Evolutionary conservation across 2,888 invertebrate species (phyloP).

Genomic region (Sesia bembeciformis): DNA sequence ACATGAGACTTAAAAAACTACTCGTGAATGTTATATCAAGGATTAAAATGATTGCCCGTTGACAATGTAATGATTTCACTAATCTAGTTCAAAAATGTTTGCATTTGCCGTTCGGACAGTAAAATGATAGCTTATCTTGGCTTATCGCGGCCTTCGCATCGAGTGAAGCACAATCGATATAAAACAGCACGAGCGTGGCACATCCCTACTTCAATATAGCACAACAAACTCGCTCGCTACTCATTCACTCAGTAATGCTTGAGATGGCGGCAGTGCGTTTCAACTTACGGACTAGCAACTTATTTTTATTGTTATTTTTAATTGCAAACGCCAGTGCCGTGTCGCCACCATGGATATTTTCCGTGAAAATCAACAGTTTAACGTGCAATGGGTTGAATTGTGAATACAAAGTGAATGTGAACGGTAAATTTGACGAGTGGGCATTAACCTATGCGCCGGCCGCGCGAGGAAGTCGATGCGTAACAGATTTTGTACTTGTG

Average conservation of each 20-base stretch:
- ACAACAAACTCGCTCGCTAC: too few species aligned
- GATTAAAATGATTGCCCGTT: too few species aligned
- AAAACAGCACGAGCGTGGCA: background rate
- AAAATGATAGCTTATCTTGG: background rate
- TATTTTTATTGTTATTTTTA: slow-evolving; percentile 61
- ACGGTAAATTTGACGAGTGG: slow-evolving; percentile 39
- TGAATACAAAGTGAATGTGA: slow-evolving; percentile 46
- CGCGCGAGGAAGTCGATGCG: slow-evolving; percentile 25
- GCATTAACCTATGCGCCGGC: slow-evolving; percentile 46
- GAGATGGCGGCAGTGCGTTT: slow-evolving; percentile 42
- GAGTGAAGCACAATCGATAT: background rate
- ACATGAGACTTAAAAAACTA: too few species aligned
- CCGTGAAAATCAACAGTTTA: slow-evolving; percentile 35
- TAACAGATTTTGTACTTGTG: slow-evolving; percentile 24
- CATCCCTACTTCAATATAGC: background rate
- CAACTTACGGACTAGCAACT: slow-evolving; percentile 55
- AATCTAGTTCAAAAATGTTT: background rate
- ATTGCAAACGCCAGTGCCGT: slow-evolving; percentile 42
- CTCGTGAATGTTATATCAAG: too few species aligned
- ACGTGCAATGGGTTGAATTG: slow-evolving; percentile 40
- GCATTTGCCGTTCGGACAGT: background rate
- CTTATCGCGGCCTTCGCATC: background rate
- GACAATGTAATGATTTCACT: background rate
- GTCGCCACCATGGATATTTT: slow-evolving; percentile 61
- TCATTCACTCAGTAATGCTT: slow-evolving; percentile 16